These are phyloP conservation scores for Andrena dorsata DNA, from an alignment of 2,888 invertebrate genomes.

Conservation along the genomic window DNA sequence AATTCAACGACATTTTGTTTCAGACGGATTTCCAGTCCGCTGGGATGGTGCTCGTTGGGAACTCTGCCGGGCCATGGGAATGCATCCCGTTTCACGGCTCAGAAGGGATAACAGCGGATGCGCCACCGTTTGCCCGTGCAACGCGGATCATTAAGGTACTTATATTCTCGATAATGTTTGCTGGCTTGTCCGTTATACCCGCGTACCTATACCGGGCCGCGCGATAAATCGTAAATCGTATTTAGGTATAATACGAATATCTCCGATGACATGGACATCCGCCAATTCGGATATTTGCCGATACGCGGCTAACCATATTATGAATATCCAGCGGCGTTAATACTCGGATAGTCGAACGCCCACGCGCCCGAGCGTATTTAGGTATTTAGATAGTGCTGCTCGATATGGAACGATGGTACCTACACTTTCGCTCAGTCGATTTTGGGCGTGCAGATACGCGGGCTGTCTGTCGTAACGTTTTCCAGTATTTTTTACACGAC, in stretches of 20 bases:
- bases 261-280: constrained; percentile 62
- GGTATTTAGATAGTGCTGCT: constrained; percentile 41
- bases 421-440: constrained; percentile 8
- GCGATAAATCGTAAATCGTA: constrained; percentile 58
- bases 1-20: background rate
- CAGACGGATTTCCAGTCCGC: background rate
- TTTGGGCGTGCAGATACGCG: background rate
- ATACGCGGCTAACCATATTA: constrained; percentile 65
- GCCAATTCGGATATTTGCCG: constrained; percentile 65
- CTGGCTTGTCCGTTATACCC: constrained; percentile 16
- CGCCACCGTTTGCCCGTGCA: background rate
- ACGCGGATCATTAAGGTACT: constrained; percentile 35
- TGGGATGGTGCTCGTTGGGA: background rate
- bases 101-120: background rate
- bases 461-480: background rate
- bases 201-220: constrained; percentile 17
- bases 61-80: background rate
- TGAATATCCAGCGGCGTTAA: constrained; percentile 61
- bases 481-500: background rate
- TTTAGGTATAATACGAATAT: constrained; percentile 60
- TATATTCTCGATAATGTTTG: constrained; percentile 44
- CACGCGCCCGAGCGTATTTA: background rate
- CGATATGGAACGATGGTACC: constrained; percentile 24
- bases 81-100: background rate
- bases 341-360: constrained; percentile 50